Evolutionary conservation across 2,797 vertebrate species (phyloP).

Genomic region (Onychomys leucogaster): DNA sequence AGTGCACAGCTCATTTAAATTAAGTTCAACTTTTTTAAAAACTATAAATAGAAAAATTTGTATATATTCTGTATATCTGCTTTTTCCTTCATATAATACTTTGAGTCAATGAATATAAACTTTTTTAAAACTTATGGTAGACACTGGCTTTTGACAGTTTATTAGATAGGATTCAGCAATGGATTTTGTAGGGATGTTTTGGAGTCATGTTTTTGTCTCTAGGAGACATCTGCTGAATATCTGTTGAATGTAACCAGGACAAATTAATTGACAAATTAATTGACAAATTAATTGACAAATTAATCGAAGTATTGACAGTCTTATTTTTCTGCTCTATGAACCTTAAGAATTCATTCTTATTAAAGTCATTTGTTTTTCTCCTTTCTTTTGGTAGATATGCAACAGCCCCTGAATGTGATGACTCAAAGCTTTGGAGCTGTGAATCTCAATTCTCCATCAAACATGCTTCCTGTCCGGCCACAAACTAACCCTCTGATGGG

Average conservation of each 20-base stretch:
- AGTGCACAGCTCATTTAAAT: slow-evolving; percentile 4
- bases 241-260: slow-evolving; percentile 7
- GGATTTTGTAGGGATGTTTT: slow-evolving; percentile 52
- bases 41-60: slow-evolving; percentile 43
- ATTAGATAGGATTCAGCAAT: slow-evolving; percentile 10
- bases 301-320: background rate
- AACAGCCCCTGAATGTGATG: slow-evolving; percentile 91
- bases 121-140: slow-evolving; percentile 32
- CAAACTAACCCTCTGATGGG: slow-evolving; percentile 91
- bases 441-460: slow-evolving; percentile 92
- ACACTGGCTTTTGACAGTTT: slow-evolving; percentile 26
- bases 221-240: background rate
- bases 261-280: slow-evolving; percentile 21
- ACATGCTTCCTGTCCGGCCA: slow-evolving; percentile 89
- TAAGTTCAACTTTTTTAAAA: slow-evolving; percentile 55
- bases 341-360: slow-evolving; percentile 25
- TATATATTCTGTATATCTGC: slow-evolving; percentile 39
- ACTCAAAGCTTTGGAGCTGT: slow-evolving; percentile 94
- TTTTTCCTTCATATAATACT: slow-evolving; percentile 25
- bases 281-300: slow-evolving; percentile 9
- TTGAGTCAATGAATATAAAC: slow-evolving; percentile 31
- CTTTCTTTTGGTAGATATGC: slow-evolving; percentile 89
- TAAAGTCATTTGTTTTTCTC: slow-evolving; percentile 60
- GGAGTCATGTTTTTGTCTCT: slow-evolving; percentile 35
- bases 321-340: slow-evolving; percentile 15